These are phyloP conservation scores for Busseola fusca DNA, from an alignment of 2,888 invertebrate genomes.

Conservation along the genomic window DNA sequence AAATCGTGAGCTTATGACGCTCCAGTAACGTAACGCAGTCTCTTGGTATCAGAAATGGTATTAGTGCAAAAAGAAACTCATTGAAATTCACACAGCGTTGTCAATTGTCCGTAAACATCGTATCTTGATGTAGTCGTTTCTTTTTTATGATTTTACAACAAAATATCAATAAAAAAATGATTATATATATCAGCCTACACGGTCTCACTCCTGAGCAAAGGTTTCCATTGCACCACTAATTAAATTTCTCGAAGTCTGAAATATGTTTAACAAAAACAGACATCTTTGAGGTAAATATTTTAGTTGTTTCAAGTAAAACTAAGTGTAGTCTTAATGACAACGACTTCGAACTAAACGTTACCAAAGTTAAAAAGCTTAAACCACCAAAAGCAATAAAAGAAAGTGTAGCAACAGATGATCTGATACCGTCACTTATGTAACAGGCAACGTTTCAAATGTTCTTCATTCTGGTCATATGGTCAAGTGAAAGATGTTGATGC, in stretches of 20 bases:
- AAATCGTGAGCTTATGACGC: no score
- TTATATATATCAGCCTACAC: not conserved
- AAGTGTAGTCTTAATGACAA: not conserved
- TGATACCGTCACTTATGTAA: slow-evolving; percentile 81
- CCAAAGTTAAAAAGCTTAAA: slow-evolving; percentile 12
- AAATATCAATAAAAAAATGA: not conserved
- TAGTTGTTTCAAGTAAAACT: not conserved
- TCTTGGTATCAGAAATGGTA: not conserved
- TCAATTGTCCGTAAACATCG: not conserved
- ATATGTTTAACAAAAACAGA: not conserved
- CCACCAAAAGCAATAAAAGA: slow-evolving; percentile 71
- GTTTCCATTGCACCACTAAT: not conserved
- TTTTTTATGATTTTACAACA: not conserved
- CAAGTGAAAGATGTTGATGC: slow-evolving; percentile 85
- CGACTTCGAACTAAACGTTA: not conserved
- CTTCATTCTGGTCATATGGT: slow-evolving; percentile 76
- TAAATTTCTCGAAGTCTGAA: not conserved
- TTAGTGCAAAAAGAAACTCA: not conserved
- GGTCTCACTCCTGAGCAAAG: not conserved
- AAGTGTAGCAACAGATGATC: slow-evolving; percentile 76
- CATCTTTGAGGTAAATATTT: not conserved
- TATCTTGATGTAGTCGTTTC: not conserved
- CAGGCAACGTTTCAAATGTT: slow-evolving; percentile 79
- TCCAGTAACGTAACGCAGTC: no score
- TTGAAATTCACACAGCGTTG: not conserved